Conservation (phyloP, 2,113 vertebrate species). For the Microtus pennsylvanicus region DNA sequence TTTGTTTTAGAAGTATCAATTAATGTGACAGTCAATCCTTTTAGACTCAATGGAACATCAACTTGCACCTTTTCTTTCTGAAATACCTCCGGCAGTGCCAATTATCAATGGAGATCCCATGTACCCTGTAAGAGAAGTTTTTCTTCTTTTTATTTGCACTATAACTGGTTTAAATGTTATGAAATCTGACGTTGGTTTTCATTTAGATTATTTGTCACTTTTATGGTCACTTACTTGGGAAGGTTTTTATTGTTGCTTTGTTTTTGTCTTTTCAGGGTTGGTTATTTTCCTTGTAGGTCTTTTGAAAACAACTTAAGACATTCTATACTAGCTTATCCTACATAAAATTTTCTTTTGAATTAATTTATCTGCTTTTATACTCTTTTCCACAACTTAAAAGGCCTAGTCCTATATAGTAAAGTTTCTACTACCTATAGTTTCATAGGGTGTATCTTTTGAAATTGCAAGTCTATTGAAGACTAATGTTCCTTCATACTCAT, state of each 20-base stretch:
- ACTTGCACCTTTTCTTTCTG: conserved; percentile 86
- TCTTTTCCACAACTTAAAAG: background rate
- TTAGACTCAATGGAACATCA: conserved; percentile 89
- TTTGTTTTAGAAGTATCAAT: conserved; percentile 39
- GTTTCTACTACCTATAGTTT: background rate
- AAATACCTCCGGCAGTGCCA: conserved; percentile 88
- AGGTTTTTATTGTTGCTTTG: background rate
- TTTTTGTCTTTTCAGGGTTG: background rate
- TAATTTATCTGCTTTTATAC: background rate
- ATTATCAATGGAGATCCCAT: conserved; percentile 88
- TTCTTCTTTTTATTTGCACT: background rate
- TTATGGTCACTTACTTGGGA: conserved; percentile 31
- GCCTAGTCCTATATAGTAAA: background rate
- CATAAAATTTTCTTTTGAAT: background rate
- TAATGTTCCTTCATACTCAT: background rate
- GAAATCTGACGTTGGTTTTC: background rate
- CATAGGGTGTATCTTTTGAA: background rate
- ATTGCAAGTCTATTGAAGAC: background rate
- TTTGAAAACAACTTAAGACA: conserved; percentile 10
- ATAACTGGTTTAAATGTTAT: background rate
- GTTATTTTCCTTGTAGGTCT: background rate
- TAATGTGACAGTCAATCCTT: conserved; percentile 80
- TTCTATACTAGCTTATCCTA: background rate
- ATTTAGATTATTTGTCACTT: background rate
- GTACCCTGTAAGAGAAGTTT: conserved; percentile 84